A percentile compares a stretch with the other conserved stretches of the same genome.
These are phyloP conservation scores for Jordanella pulchra DNA, from an alignment of 2,797 vertebrate species.

Conservation along the genomic window DNA sequence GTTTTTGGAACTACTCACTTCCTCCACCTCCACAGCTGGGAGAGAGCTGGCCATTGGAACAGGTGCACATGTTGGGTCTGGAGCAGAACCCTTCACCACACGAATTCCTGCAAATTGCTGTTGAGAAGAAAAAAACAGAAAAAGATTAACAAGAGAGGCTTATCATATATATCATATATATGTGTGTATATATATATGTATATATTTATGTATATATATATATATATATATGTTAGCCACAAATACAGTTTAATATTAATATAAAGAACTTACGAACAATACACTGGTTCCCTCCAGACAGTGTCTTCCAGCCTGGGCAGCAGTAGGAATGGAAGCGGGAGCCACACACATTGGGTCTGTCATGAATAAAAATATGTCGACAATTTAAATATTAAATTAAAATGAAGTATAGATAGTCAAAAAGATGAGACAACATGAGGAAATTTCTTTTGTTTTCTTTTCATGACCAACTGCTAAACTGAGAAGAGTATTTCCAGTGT, in stretches of 20 bases:
- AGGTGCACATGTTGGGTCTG: slow-evolving; percentile 93
- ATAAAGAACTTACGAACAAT: slow-evolving; percentile 93
- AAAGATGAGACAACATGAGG: slow-evolving; percentile 19
- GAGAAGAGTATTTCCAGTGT: slow-evolving; percentile 43
- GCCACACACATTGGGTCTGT: slow-evolving; percentile 97
- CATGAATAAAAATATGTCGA: slow-evolving; percentile 42
- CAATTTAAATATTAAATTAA: slow-evolving; percentile 26
- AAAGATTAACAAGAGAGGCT: background rate
- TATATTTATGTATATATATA: too few species aligned
- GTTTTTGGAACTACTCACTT: slow-evolving; percentile 75
- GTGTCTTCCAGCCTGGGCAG: slow-evolving; percentile 98
- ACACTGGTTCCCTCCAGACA: slow-evolving; percentile 97
- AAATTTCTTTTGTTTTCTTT: slow-evolving; percentile 60
- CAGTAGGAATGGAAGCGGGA: slow-evolving; percentile 98
- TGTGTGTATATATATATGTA: too few species aligned
- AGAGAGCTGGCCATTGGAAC: slow-evolving; percentile 90
- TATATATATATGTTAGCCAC: too few species aligned
- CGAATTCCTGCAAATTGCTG: slow-evolving; percentile 91
- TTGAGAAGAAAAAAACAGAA: background rate
- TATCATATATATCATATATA: too few species aligned
- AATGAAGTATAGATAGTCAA: background rate
- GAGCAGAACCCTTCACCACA: slow-evolving; percentile 94
- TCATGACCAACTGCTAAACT: slow-evolving; percentile 50
- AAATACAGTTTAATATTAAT: slow-evolving; percentile 22
- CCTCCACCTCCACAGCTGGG: slow-evolving; percentile 85